Percentiles rank a stretch among this genome's conserved stretches.
Conservation (phyloP, 2,888 invertebrate species). For the Syrphus vitripennis region DNA sequence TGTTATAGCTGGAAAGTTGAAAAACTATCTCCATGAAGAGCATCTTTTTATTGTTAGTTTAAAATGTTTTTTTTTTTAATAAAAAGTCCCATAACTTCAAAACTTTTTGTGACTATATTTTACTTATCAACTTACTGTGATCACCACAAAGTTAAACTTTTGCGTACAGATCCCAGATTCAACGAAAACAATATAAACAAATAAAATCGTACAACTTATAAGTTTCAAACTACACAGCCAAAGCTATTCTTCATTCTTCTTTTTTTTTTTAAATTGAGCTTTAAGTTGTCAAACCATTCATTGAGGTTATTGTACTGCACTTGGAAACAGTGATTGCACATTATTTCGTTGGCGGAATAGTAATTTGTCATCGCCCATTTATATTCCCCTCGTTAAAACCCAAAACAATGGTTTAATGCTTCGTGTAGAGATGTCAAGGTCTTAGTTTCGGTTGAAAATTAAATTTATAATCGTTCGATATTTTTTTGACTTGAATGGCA, state of each 20-base stretch:
- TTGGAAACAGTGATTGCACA: slow-evolving; percentile 2
- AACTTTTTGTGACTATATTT: too few relatives aligned
- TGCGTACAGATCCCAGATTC: not conserved
- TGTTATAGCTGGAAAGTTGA: too few relatives aligned
- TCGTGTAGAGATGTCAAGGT: slow-evolving; percentile 36
- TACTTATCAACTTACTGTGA: too few relatives aligned
- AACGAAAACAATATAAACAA: not conserved
- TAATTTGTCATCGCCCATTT: not conserved
- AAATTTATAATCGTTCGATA: slow-evolving; percentile 18
- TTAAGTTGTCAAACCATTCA: slow-evolving; percentile 16
- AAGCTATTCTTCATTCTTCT: not conserved
- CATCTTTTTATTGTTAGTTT: too few relatives aligned
- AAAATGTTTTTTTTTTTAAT: too few relatives aligned
- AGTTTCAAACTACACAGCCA: too few relatives aligned
- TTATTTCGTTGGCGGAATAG: not conserved
- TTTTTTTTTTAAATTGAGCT: not conserved
- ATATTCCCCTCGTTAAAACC: not conserved
- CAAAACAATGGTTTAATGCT: not conserved
- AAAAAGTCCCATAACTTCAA: too few relatives aligned
- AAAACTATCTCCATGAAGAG: too few relatives aligned
- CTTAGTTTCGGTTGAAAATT: not conserved
- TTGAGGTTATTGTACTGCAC: slow-evolving; percentile 39
- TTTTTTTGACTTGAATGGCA: not conserved
- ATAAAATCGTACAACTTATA: not conserved
- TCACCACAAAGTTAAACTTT: not conserved